Conservation (phyloP, 2,797 vertebrate genomes). For the Pangasius krempfi region DNA sequence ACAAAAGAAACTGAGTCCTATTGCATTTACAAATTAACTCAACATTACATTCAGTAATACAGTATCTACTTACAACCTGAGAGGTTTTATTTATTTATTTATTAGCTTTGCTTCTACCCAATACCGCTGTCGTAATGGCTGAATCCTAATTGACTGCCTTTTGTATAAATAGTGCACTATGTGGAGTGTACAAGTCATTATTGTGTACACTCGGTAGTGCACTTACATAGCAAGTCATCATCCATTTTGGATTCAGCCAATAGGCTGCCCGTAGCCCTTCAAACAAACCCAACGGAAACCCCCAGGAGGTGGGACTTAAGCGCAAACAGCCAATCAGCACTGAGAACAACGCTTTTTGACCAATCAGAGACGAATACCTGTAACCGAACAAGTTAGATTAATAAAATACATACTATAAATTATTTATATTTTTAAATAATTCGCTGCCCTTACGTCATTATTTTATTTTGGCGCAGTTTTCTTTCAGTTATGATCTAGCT, state of each 20-base stretch:
- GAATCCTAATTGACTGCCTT: neutral
- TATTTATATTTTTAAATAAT: constrained; percentile 24
- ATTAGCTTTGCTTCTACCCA: too few relatives aligned
- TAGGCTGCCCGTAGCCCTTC: constrained; percentile 36
- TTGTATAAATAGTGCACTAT: neutral
- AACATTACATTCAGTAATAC: neutral
- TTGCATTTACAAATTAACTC: neutral
- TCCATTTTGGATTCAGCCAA: neutral
- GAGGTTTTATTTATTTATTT: too few relatives aligned
- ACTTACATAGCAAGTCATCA: neutral
- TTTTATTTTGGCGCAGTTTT: neutral
- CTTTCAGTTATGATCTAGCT: neutral
- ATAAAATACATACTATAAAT: constrained; percentile 7
- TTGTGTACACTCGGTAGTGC: neutral
- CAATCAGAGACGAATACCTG: constrained; percentile 34
- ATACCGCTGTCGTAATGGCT: neutral
- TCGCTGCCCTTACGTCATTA: neutral
- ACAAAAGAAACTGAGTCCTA: neutral
- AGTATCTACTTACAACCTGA: neutral
- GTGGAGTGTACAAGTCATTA: neutral
- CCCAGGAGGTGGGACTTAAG: constrained; percentile 63
- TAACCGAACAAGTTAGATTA: neutral
- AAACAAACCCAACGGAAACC: constrained; percentile 78
- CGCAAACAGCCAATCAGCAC: constrained; percentile 66
- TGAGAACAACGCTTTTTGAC: neutral